These are phyloP conservation scores for Hofmannophila pseudospretella DNA, from an alignment of 2,888 invertebrate species.

Conservation along the genomic window DNA sequence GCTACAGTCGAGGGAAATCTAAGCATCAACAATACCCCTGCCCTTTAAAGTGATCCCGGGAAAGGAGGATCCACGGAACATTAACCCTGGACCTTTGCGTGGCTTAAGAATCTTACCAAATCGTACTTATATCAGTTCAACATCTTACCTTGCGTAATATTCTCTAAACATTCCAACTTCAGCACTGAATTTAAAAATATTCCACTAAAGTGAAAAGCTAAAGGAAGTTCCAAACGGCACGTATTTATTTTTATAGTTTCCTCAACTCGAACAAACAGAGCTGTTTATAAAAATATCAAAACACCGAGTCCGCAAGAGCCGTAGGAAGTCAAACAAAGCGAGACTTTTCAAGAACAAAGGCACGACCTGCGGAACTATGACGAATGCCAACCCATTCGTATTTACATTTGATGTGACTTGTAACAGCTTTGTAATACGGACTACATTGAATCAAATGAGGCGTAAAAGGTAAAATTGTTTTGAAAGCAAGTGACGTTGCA, in stretches of 20 bases:
- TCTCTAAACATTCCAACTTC: no score
- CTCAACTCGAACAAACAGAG: constrained; percentile 27
- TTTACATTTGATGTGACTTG: constrained; percentile 8
- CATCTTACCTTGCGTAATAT: no score
- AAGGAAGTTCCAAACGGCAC: neutral
- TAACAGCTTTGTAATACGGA: constrained; percentile 17
- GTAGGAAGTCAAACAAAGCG: constrained; percentile 46
- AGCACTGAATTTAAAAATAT: no score
- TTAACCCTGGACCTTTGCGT: constrained; percentile 10
- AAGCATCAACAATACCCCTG: constrained; percentile 1
- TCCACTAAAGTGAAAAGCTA: neutral
- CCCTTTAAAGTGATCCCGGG: constrained; percentile 17
- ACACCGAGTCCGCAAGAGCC: constrained; percentile 35
- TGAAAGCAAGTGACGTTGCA: constrained; percentile 31
- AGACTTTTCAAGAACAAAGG: constrained; percentile 49
- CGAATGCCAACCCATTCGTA: constrained; percentile 32
- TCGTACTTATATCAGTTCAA: neutral
- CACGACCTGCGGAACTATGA: constrained; percentile 39
- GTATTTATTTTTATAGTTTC: constrained; percentile 11
- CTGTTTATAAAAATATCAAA: constrained; percentile 43
- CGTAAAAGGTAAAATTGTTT: constrained; percentile 11
- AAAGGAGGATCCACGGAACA: constrained; percentile 15
- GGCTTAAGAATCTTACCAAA: constrained; percentile 1
- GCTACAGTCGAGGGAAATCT: no score
- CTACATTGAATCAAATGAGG: constrained; percentile 13